Base-by-base conservation (phyloP, 2,797 vertebrate species). In the Peromyscus melanophrys region DNA sequence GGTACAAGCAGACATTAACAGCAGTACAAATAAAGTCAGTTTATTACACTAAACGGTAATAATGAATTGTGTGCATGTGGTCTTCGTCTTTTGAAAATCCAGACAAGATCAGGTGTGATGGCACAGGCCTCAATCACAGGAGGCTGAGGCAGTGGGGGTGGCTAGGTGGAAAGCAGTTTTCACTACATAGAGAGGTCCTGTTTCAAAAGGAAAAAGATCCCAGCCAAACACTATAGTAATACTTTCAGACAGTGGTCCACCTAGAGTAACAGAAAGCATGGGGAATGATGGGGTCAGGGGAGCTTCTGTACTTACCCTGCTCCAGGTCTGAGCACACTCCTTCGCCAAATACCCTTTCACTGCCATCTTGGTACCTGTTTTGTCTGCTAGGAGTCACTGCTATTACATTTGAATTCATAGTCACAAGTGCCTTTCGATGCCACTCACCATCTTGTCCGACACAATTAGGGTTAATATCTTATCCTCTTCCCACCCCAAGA, bases 261-360 rank as follows among this genome's bases (percentile, higher is more conserved):
- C 40, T 87, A 27, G 77, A 75, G 34, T 25, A 89, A 40, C 23
- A 75, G 65, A 40, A 61, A n/a, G 16, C 2, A 1, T 52, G 65
- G 63, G 12, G 7, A 34, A 6, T 34, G 27, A 40, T 27, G 34
- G 19, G 7, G 3, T 12, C 3, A 3, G 0, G 40, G 5, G 2
- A 4, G 7, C 61, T 52, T 21, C 27, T 57, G n/a, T 34, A 6
- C n/a, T 55, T n/a, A 19, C 59, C 10, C 25, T 34, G 1, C 9
- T 40, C 89, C 19, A 25, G 27, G 63, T 4, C 63, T 25, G 52
- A 67, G 23, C 31, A 19, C 25, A 17, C 17, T 49, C 40, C 69
- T 17, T 67, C 49, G 9, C 84, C 4, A 34, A 46, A 10, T 3
- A 12, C 11, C 31, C 27, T 84, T 29, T 29, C 8, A 31, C 27